These are phyloP conservation scores for Saccopteryx leptura DNA, from an alignment of 2,113 vertebrate species.

Conservation along the genomic window DNA sequence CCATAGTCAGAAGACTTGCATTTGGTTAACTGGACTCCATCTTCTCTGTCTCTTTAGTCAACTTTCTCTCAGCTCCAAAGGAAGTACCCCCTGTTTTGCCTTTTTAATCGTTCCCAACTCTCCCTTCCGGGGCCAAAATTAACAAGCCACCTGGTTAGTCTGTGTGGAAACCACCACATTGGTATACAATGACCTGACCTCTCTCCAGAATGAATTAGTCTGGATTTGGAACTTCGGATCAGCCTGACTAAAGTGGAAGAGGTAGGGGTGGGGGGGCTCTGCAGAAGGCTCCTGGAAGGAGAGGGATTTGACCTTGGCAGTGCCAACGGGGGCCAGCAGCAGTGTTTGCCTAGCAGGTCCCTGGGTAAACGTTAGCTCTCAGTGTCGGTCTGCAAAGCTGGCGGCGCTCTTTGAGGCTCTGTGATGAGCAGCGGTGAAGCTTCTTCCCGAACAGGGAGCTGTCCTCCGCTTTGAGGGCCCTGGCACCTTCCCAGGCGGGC, in stretches of 20 bases:
- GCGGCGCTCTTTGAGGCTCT: background rate
- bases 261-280: background rate
- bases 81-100: background rate
- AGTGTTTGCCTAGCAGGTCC: background rate
- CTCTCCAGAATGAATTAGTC: background rate
- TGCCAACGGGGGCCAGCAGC: background rate
- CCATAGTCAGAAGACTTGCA: background rate
- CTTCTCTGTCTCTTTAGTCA: slow-evolving; percentile 2
- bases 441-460: background rate
- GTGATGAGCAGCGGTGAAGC: background rate
- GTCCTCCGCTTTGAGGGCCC: background rate
- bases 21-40: background rate
- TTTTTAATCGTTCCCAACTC: background rate
- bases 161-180: background rate
- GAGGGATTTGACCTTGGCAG: background rate
- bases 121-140: background rate
- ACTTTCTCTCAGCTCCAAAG: background rate
- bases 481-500: background rate
- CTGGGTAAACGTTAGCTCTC: background rate
- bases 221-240: background rate
- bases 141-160: slow-evolving; percentile 39
- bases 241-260: background rate
- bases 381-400: background rate
- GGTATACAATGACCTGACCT: background rate
- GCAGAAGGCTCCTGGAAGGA: background rate